Conservation (phyloP, 1,140 invertebrate genomes). For the Ceratina japonica region DNA sequence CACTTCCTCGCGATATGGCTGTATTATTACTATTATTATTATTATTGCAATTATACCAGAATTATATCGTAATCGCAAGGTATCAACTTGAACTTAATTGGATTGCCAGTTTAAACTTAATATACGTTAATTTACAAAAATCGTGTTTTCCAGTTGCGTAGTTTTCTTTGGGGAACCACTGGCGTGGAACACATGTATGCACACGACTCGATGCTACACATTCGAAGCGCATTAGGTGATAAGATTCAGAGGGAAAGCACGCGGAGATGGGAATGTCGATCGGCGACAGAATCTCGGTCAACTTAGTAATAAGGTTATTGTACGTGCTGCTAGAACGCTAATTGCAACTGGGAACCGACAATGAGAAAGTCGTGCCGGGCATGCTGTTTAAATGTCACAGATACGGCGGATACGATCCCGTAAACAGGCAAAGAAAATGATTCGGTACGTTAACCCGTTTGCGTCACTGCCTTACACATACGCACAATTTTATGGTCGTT, state of each 20-base stretch:
- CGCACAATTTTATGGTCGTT: no score
- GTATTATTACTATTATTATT: not conserved
- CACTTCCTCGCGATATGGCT: not conserved
- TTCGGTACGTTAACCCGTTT: not conserved
- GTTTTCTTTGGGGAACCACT: not conserved
- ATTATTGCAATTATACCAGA: not conserved
- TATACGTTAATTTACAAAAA: no score
- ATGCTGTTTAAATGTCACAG: not conserved
- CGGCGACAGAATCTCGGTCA: slow-evolving; percentile 16
- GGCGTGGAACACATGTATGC: slow-evolving; percentile 20
- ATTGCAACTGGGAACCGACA: not conserved
- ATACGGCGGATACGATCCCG: not conserved
- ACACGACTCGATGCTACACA: not conserved
- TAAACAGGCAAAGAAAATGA: slow-evolving; percentile 9
- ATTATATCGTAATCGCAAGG: slow-evolving; percentile 21
- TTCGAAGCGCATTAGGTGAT: not conserved
- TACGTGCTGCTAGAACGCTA: not conserved
- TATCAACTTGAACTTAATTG: slow-evolving; percentile 1
- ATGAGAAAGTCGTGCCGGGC: not conserved
- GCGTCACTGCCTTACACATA: no score
- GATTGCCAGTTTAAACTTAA: not conserved
- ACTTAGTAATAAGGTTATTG: slow-evolving; percentile 22
- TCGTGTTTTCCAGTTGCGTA: no score
- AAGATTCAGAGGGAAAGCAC: not conserved
- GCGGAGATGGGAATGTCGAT: slow-evolving; percentile 9